Evolutionary conservation across 2,113 vertebrate genomes (phyloP).

Genomic region (Callipepla californica): DNA sequence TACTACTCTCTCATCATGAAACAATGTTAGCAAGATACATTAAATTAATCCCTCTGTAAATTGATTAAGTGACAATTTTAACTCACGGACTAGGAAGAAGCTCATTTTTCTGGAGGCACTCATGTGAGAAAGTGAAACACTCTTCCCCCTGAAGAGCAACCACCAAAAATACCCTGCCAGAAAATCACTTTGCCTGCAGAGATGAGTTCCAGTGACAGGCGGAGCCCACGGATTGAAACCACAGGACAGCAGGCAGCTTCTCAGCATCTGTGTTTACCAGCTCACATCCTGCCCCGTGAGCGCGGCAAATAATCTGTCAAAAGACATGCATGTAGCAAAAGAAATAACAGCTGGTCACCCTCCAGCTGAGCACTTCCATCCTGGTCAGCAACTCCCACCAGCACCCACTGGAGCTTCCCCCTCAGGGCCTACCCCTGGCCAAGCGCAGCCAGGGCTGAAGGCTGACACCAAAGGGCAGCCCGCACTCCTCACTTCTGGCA

Average conservation of each 20-base stretch:
- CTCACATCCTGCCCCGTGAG: neutral
- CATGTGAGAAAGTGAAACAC: neutral
- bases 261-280: neutral
- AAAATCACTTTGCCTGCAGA: neutral
- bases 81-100: neutral
- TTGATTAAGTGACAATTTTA: neutral
- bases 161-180: neutral
- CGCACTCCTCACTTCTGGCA: neutral
- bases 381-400: neutral
- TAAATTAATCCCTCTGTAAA: neutral
- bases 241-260: neutral
- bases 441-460: neutral
- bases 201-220: neutral
- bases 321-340: accelerated
- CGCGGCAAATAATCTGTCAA: neutral
- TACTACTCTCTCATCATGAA: neutral
- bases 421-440: neutral
- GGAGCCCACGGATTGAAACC: neutral
- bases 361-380: neutral
- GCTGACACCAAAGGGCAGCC: neutral
- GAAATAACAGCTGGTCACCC: neutral
- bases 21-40: neutral
- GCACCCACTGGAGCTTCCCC: neutral
- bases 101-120: neutral
- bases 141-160: neutral